Evolutionary conservation across 1,140 invertebrate genomes (phyloP).

Genomic region (Coptotermes formosanus): DNA sequence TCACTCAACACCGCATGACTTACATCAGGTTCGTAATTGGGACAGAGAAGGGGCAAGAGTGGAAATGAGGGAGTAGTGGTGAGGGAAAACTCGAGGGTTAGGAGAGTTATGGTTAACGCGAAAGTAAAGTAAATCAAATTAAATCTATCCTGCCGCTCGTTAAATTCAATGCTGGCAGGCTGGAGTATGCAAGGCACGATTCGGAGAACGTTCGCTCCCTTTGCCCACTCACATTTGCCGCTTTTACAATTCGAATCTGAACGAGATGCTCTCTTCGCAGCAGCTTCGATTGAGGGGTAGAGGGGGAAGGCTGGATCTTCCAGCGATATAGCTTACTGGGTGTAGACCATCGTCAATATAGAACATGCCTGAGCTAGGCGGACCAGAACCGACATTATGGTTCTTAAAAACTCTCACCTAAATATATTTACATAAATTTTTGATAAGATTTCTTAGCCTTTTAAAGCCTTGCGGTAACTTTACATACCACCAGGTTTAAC

Average conservation of each 20-base stretch:
- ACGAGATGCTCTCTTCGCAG: not conserved
- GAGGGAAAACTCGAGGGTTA: not conserved
- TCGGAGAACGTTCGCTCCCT: not conserved
- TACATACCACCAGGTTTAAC: too few relatives aligned
- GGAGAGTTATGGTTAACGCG: slow-evolving; percentile 26
- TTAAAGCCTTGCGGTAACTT: too few relatives aligned
- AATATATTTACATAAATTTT: not conserved
- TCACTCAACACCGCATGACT: slow-evolving; percentile 9
- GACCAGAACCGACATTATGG: not conserved
- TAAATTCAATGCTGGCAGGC: slow-evolving; percentile 29
- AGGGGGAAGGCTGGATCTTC: not conserved
- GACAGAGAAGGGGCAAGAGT: not conserved
- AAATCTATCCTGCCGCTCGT: slow-evolving; percentile 28
- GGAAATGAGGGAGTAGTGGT: not conserved
- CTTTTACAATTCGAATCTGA: not conserved
- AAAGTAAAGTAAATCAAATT: slow-evolving; percentile 25
- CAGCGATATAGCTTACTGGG: not conserved
- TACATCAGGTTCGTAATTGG: slow-evolving; percentile 22
- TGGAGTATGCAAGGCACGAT: slow-evolving; percentile 27
- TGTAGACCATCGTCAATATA: not conserved
- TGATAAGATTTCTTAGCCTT: not conserved
- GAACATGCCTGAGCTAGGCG: not conserved
- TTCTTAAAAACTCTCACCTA: not conserved
- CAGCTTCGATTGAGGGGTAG: not conserved
- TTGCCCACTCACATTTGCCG: not conserved